Conservation (phyloP, 2,113 vertebrate genomes). For the Nerophis ophidion region DNA sequence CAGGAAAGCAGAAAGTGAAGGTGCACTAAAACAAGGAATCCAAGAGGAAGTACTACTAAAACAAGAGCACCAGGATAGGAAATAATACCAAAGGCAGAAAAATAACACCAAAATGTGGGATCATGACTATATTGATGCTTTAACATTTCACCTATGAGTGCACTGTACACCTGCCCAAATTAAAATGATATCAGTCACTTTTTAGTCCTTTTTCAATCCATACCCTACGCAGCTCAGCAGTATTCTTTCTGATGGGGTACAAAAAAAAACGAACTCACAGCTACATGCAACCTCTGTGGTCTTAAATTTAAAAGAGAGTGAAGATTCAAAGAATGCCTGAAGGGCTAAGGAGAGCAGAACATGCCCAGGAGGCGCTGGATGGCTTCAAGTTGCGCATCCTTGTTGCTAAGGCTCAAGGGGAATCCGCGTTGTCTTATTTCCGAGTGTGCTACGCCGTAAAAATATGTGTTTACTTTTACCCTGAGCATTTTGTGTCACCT, state of each 20-base stretch:
- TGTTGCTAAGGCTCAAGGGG: conserved; percentile 37
- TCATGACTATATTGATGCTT: too few relatives aligned
- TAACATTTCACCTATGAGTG: too few relatives aligned
- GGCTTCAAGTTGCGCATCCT: conserved; percentile 24
- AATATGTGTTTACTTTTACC: neutral
- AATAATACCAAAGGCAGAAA: too few relatives aligned
- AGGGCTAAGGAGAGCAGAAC: conserved; percentile 27
- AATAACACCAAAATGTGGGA: too few relatives aligned
- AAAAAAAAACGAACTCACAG: conserved; percentile 18
- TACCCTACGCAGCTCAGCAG: neutral
- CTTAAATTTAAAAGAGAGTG: conserved; percentile 28
- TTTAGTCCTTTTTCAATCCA: too few relatives aligned
- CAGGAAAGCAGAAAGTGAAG: too few relatives aligned
- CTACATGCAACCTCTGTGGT: conserved; percentile 15
- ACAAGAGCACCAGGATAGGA: too few relatives aligned
- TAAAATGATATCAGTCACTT: neutral
- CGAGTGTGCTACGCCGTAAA: neutral
- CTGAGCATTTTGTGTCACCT: conserved; percentile 16
- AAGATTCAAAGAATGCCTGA: conserved; percentile 40
- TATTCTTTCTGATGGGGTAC: conserved; percentile 8
- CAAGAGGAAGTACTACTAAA: too few relatives aligned
- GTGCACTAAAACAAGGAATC: too few relatives aligned
- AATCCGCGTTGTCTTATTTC: conserved; percentile 6
- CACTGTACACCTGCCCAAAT: neutral
- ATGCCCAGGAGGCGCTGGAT: conserved; percentile 41